Base-by-base conservation (phyloP, 2,888 invertebrate species). In the Orthosia incerta region DNA sequence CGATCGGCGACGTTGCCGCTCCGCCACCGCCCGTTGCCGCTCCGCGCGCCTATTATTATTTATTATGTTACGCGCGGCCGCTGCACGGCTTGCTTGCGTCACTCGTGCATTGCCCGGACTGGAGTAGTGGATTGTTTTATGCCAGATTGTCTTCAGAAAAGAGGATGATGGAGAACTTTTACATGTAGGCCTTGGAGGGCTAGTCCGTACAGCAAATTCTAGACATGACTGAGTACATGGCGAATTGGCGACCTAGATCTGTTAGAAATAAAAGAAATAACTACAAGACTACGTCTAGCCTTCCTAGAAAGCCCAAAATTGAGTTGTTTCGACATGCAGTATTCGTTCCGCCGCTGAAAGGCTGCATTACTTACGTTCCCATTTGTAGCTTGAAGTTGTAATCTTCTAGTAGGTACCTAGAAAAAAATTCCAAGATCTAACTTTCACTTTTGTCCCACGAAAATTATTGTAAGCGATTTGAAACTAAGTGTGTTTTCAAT, bases 1-100 rank as follows among this genome's bases (percentile, higher is more conserved):
- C 92, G 91, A 88, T 89, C 88, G 86, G 92, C 91, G 89, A 64
- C 85, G 94, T 93, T 94, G 94, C 93, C 94, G 83, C 83, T 87
- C 89, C 84, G 89, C 81, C 78, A 71, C 88, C 85, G 89, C 81
- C 76, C 82, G 92, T 91, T 92, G 92, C 91, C 92, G 86, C 74
- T 87, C 88, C 84, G 89, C 84, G 80, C 86, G 82, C 85, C 80
- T 91, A 92, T 91, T 91, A 91, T 92, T 92, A 91, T 90, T 91
- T 91, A 90, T 91, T 90, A 84, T 86, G 87, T 88, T 90, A 87
- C 86, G 85, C 83, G 82, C 84, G 76, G 87, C 80, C 85, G 83
- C 88, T 87, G 86, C 88, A 86, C 77, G 84, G 82, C 88, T 89
- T 87, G 82, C 88, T 89, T 87, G 86, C 88, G 86, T 87, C 88